Evolutionary conservation across 2,888 invertebrate species (phyloP), one percentile per base, ranked within the genome.

Genomic region (Spisula subtruncata): DNA sequence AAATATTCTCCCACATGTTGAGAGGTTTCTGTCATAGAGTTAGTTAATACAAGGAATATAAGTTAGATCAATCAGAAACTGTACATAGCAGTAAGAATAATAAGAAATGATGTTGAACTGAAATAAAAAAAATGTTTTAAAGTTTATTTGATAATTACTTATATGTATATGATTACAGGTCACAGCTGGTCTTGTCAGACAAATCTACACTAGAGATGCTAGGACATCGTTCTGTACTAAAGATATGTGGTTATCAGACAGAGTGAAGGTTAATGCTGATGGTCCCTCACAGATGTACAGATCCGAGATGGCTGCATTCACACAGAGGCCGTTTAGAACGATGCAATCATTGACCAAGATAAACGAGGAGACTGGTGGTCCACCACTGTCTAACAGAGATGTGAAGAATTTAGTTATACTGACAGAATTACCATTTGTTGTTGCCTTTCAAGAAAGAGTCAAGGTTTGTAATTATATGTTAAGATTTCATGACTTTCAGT

Each of bases 361-460:
- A 32, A 89, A 89, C 71, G 95, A 97, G 97, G 98, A 98, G 93
- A 98, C 98, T 91, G 96, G 96, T 54, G 98, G 98, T 0, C 98
- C 98, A 0, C 98, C 98, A 0, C 97, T 99, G 92, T 98, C 99
- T 0, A 98, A 98, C 10, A 98, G 98, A 92, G 99, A 99, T 97
- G 97, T 98, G 60, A 97, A 99, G 87, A 98, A 98, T 0, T 97
- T 99, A 80, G 98, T 98, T 0, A 98, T 99, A 90, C 97, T 99
- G 29, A 98, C 98, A 89, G 98, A 99, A 97, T 98, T 99, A 91
- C 99, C 99, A 0, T 99, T 99, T 97, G 98, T 99, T 20, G 98
- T 99, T 81, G 98, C 98, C 18, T 99, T 99, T 96, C 98, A 98
- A 12, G 85, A 80, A 81, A 79, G 80, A 25, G 85, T 86, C 54